Evolutionary conservation across 2,888 invertebrate species (phyloP).

Genomic region (Acanthoscelides obtectus): DNA sequence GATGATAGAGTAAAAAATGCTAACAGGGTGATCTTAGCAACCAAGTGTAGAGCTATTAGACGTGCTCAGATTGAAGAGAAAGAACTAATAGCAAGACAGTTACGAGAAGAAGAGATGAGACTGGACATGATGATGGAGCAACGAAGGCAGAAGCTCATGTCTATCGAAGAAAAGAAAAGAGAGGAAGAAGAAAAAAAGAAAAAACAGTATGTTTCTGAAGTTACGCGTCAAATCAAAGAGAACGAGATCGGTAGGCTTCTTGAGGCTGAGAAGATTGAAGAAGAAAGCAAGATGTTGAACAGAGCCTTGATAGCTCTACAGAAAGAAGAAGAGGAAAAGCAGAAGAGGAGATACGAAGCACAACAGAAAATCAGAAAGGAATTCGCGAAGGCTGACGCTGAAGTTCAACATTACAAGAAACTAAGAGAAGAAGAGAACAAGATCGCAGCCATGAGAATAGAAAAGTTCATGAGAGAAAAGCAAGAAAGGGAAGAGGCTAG

Average conservation of each 20-base stretch:
- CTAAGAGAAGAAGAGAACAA: constrained; percentile 63
- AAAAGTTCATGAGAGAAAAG: constrained; percentile 60
- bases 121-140: constrained; percentile 70
- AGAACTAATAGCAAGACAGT: constrained; percentile 53
- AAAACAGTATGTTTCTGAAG: constrained; percentile 36
- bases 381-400: constrained; percentile 58
- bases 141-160: constrained; percentile 55
- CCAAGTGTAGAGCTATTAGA: constrained; percentile 79
- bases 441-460: constrained; percentile 58
- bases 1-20: constrained; percentile 66
- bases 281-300: constrained; percentile 61
- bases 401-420: constrained; percentile 57
- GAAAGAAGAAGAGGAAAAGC: constrained; percentile 58
- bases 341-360: constrained; percentile 52
- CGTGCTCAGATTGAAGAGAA: constrained; percentile 76
- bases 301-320: constrained; percentile 60
- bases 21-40: constrained; percentile 74
- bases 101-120: constrained; percentile 54
- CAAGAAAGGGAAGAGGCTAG: constrained; percentile 56
- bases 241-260: constrained; percentile 52
- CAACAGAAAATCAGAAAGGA: constrained; percentile 56
- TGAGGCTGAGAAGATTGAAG: constrained; percentile 63
- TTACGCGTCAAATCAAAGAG: constrained; percentile 50
- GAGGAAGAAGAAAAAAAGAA: constrained; percentile 39
- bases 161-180: constrained; percentile 52